These are phyloP conservation scores for Choloepus hoffmanni DNA, from an alignment of 2,113 vertebrate species.

Conservation along the genomic window DNA sequence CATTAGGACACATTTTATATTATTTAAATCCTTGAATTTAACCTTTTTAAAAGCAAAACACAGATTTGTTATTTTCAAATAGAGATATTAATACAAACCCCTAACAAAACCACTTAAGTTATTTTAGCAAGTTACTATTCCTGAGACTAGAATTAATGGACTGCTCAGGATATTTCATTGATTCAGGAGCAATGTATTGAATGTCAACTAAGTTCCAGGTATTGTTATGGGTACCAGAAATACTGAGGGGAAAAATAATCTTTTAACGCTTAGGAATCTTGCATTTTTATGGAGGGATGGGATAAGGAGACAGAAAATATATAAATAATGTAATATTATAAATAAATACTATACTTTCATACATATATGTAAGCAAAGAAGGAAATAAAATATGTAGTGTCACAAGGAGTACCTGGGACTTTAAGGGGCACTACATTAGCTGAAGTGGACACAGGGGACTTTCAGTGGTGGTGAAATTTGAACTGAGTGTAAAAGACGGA, in stretches of 20 bases:
- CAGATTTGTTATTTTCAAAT: neutral
- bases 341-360: too few relatives aligned
- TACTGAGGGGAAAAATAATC: neutral
- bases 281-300: neutral
- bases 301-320: neutral
- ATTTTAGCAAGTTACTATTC: slow-evolving; percentile 27
- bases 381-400: neutral
- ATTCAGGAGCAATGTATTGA: slow-evolving; percentile 10
- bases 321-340: neutral
- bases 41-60: neutral
- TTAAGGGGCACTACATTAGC: neutral
- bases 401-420: neutral
- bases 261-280: neutral
- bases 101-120: neutral
- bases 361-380: neutral
- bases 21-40: neutral
- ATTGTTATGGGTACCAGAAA: neutral
- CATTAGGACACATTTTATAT: neutral
- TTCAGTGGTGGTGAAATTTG: neutral
- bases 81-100: neutral
- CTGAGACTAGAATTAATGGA: slow-evolving; percentile 36
- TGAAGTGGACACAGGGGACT: neutral
- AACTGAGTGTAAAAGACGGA: neutral
- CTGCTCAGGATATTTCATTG: slow-evolving; percentile 44
- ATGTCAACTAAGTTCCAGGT: slow-evolving; percentile 22